Conservation (phyloP, 2,113 vertebrate species). For the Apistogramma diplotaenia region DNA sequence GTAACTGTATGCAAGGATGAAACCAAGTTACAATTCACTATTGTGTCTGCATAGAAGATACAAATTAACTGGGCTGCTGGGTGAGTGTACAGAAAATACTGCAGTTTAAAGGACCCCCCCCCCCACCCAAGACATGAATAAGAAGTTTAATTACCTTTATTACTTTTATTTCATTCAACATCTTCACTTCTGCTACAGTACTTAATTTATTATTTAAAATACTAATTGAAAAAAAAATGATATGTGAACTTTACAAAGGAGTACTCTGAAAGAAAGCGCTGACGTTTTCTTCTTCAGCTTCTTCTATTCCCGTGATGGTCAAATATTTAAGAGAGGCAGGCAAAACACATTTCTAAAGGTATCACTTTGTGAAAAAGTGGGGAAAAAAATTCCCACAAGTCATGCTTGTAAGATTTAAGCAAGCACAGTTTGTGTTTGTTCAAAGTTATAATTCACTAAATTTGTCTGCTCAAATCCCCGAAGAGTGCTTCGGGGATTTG, state of each 20-base stretch:
- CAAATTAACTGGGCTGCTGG: neutral
- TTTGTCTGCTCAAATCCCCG: neutral
- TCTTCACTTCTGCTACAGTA: neutral
- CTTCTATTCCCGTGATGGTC: neutral
- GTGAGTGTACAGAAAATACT: neutral
- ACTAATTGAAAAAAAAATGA: neutral
- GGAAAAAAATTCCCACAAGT: neutral
- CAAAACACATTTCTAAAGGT: neutral
- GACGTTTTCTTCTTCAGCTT: neutral
- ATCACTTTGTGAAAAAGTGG: neutral
- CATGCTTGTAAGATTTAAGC: neutral
- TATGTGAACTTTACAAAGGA: neutral
- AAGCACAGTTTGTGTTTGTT: neutral
- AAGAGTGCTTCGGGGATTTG: neutral
- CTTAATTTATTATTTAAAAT: neutral
- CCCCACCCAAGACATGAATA: neutral
- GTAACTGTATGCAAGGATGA: slow-evolving; percentile 32
- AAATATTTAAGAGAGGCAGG: neutral
- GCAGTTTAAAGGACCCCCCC: neutral
- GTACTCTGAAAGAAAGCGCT: neutral
- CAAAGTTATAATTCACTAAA: neutral
- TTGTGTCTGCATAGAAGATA: slow-evolving; percentile 38
- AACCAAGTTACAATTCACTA: slow-evolving; percentile 1
- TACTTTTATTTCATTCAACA: neutral
- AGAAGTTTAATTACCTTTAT: neutral